Evolutionary conservation across 2,888 invertebrate genomes (phyloP).

Genomic region (Charanyca ferruginea): DNA sequence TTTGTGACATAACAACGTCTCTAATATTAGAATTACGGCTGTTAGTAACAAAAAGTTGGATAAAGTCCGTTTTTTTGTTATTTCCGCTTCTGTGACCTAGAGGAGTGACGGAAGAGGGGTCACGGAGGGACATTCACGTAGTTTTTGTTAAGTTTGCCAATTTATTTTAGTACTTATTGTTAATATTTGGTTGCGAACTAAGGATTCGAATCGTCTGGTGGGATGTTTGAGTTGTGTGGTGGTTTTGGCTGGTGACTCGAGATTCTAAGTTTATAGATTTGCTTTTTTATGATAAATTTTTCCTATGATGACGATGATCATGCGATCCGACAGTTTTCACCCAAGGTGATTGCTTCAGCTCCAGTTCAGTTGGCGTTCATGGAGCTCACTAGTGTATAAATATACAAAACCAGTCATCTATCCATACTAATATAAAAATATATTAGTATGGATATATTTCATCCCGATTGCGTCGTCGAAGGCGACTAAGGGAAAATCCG

Average conservation of each 20-base stretch:
- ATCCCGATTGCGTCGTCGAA: too few species aligned
- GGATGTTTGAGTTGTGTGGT: neutral
- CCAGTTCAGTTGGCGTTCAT: too few species aligned
- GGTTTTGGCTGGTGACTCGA: neutral
- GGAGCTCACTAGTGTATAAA: too few species aligned
- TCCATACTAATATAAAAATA: too few species aligned
- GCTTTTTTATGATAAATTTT: too few species aligned
- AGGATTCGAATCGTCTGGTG: neutral
- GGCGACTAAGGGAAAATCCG: too few species aligned
- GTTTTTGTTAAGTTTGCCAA: constrained; percentile 48
- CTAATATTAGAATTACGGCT: neutral
- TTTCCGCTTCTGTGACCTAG: constrained; percentile 61
- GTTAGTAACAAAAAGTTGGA: constrained; percentile 29
- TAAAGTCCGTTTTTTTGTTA: constrained; percentile 33
- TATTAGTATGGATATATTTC: too few species aligned
- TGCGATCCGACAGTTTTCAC: too few species aligned
- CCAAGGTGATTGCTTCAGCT: too few species aligned
- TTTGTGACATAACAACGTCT: constrained; percentile 9
- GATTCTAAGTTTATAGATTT: too few species aligned
- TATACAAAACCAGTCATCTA: too few species aligned
- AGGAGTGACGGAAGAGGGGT: constrained; percentile 54
- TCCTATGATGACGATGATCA: too few species aligned
- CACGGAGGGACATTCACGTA: constrained; percentile 54
- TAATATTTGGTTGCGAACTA: constrained; percentile 3
- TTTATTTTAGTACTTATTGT: constrained; percentile 9